These are phyloP conservation scores for Andrena chrysosceles DNA, from an alignment of 2,888 invertebrate genomes.

Conservation along the genomic window DNA sequence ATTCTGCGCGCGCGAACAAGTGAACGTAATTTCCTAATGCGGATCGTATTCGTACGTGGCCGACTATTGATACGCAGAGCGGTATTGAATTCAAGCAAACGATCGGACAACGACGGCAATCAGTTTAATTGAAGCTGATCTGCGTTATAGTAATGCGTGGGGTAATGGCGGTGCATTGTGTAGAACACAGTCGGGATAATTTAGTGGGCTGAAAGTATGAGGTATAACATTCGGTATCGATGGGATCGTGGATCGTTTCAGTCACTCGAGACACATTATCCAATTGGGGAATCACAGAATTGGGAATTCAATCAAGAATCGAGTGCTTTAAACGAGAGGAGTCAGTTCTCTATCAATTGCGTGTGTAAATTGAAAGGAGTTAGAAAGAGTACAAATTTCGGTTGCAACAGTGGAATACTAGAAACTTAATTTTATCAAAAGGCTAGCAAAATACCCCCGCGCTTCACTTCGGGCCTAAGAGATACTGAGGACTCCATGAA, in stretches of 20 bases:
- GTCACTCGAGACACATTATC: not conserved
- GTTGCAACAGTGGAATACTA: too few species aligned
- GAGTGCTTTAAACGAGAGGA: not conserved
- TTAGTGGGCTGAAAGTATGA: not conserved
- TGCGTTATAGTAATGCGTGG: not conserved
- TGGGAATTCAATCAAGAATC: not conserved
- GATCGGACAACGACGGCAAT: not conserved
- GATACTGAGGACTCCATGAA: too few species aligned
- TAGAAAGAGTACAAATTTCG: too few species aligned
- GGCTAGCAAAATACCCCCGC: too few species aligned
- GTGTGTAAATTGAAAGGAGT: too few species aligned
- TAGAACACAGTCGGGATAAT: not conserved
- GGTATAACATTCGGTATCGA: not conserved
- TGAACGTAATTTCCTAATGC: not conserved
- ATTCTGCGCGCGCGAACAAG: not conserved
- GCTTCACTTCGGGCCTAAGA: too few species aligned
- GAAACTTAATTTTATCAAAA: too few species aligned
- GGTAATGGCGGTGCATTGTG: not conserved
- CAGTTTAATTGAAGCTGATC: slow-evolving; percentile 17
- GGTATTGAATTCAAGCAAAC: slow-evolving; percentile 3
- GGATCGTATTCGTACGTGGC: not conserved
- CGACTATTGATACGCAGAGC: not conserved
- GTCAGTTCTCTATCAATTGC: too few species aligned
- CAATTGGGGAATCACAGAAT: not conserved
- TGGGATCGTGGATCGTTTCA: not conserved